Conservation (phyloP, 2,797 vertebrate genomes). For the Sebastes jordani region DNA sequence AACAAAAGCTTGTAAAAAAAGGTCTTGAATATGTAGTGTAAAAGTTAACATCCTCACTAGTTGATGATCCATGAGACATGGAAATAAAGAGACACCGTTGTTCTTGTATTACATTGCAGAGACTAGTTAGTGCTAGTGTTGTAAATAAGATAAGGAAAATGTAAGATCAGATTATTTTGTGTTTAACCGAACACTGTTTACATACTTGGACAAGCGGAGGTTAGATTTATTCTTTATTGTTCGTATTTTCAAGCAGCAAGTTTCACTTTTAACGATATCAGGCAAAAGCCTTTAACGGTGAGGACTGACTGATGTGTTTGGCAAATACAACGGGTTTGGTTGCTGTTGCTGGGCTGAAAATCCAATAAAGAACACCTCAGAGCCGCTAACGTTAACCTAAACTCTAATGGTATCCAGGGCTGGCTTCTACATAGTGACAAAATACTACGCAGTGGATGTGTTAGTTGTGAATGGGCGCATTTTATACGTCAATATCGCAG, state of each 20-base stretch:
- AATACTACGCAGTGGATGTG: neutral
- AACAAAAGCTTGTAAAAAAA: no score
- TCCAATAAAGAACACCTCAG: neutral
- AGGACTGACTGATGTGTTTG: neutral
- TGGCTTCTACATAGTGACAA: neutral
- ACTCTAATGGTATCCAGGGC: no score
- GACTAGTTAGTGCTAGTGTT: no score
- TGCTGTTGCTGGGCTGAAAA: neutral
- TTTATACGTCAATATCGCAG: no score
- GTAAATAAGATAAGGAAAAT: rapidly evolving
- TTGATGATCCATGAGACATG: neutral
- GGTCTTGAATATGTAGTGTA: neutral
- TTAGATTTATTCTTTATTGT: no score
- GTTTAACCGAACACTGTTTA: neutral
- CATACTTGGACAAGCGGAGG: neutral
- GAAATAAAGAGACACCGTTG: rapidly evolving
- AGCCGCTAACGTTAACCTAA: neutral
- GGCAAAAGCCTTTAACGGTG: rapidly evolving
- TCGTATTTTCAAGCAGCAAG: neutral
- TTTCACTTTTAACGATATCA: rapidly evolving
- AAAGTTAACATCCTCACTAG: neutral
- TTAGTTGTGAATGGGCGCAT: neutral
- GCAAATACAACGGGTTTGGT: rapidly evolving
- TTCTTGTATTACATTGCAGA: no score
- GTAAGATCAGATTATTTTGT: neutral